Evolutionary conservation across 64 coral and sea anemone species (phyloP).

Genomic region (Actinia equina): DNA sequence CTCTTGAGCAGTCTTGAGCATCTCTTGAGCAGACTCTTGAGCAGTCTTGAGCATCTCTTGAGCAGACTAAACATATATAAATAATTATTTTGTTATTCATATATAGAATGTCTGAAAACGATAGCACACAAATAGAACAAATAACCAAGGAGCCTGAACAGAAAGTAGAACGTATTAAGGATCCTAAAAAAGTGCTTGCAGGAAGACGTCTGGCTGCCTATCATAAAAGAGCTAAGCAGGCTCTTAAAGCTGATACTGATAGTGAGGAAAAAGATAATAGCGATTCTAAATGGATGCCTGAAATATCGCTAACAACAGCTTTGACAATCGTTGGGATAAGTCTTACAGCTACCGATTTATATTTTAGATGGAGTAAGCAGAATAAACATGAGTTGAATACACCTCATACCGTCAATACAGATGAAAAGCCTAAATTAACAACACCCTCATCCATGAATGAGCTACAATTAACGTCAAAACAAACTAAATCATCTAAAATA

Average conservation of each 20-base stretch:
- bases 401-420: no score
- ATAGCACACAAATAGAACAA: neutral
- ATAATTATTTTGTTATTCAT: neutral
- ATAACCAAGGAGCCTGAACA: neutral
- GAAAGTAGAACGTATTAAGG: neutral
- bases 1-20: conserved; percentile 3
- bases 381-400: neutral
- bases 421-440: no score
- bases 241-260: neutral
- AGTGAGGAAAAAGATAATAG: neutral
- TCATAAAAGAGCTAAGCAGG: neutral
- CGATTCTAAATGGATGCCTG: neutral
- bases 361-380: neutral
- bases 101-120: conserved; percentile 11
- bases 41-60: no score
- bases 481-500: no score
- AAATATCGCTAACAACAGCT: neutral
- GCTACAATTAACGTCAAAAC: no score
- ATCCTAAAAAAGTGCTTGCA: neutral
- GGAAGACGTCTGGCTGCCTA: neutral
- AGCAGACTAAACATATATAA: conserved; percentile 11
- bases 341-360: neutral
- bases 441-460: no score
- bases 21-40: conserved; percentile 7
- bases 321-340: neutral